A percentile compares a stretch with the other conserved stretches of the same genome.
phyloP scores from a whole-genome alignment of 2,888 invertebrate species.

The Eilema sororculum region DNA sequence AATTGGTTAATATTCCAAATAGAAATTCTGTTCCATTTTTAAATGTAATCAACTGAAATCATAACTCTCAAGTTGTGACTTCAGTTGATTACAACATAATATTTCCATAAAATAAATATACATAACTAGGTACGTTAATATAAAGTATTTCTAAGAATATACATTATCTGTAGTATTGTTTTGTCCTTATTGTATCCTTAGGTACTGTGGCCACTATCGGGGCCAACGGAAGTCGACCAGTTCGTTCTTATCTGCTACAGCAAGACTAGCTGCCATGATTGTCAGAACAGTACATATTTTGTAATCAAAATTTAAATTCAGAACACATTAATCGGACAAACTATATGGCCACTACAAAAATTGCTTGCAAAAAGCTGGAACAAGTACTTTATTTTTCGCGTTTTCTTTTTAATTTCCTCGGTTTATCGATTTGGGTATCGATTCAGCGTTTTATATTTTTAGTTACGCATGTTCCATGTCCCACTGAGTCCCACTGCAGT shows the following conservation, averaged over 20 bases:
- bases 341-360: neutral
- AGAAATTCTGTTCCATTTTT: neutral
- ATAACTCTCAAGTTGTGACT: no score
- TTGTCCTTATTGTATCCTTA: slow-evolving; percentile 62
- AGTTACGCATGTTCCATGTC: no score
- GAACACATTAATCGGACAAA: neutral
- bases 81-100: slow-evolving; percentile 1
- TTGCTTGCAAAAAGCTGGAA: neutral
- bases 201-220: slow-evolving; percentile 62
- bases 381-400: neutral
- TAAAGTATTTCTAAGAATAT: slow-evolving; percentile 52
- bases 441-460: neutral
- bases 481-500: neutral
- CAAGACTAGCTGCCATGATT: slow-evolving; percentile 41
- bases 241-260: slow-evolving; percentile 67
- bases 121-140: slow-evolving; percentile 9
- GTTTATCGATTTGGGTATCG: neutral
- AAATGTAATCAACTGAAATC: no score
- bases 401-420: neutral
- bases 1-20: no score
- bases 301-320: slow-evolving; percentile 26
- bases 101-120: slow-evolving; percentile 4
- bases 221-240: slow-evolving; percentile 68
- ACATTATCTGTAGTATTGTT: slow-evolving; percentile 51
- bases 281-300: slow-evolving; percentile 49